Evolutionary conservation across 1,140 invertebrate species (phyloP).

Genomic region (Drosophila persimilis): DNA sequence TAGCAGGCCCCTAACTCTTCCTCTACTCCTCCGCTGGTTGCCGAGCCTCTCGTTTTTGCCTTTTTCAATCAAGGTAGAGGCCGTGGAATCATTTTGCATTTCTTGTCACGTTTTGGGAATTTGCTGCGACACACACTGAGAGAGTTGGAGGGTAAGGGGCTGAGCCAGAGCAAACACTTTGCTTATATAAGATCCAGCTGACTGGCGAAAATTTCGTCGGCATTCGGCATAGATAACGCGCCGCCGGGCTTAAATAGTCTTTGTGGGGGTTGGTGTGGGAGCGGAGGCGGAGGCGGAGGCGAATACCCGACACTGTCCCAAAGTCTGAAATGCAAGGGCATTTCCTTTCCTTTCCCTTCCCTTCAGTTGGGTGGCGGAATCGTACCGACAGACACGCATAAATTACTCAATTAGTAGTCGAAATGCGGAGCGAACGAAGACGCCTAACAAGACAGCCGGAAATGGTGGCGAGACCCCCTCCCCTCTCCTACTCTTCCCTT

Average conservation of each 20-base stretch:
- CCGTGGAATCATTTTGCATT: constrained; percentile 52
- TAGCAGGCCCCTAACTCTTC: constrained; percentile 59
- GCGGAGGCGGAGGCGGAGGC: not conserved
- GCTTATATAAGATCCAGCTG: constrained; percentile 48
- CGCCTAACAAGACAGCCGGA: constrained; percentile 52
- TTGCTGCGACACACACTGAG: constrained; percentile 50
- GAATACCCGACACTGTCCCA: not conserved
- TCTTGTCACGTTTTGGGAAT: constrained; percentile 79
- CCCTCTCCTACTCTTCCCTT: constrained; percentile 22
- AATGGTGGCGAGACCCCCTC: constrained; percentile 50
- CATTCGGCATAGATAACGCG: constrained; percentile 62
- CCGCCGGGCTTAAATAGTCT: constrained; percentile 57
- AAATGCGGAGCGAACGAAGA: constrained; percentile 48
- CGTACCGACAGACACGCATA: constrained; percentile 71
- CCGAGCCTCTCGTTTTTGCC: constrained; percentile 50
- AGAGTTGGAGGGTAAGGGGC: constrained; percentile 25
- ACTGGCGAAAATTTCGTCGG: constrained; percentile 65
- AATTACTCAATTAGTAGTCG: constrained; percentile 79
- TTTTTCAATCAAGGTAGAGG: constrained; percentile 76
- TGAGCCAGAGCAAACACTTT: constrained; percentile 23
- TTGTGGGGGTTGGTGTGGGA: constrained; percentile 6
- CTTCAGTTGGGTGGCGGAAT: constrained; percentile 47
- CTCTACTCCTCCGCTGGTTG: constrained; percentile 34
- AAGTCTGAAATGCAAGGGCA: constrained; percentile 19
- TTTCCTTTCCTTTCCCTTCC: not conserved